Conservation (phyloP, 1,140 invertebrate species). For the Drosophila pruinosa region DNA sequence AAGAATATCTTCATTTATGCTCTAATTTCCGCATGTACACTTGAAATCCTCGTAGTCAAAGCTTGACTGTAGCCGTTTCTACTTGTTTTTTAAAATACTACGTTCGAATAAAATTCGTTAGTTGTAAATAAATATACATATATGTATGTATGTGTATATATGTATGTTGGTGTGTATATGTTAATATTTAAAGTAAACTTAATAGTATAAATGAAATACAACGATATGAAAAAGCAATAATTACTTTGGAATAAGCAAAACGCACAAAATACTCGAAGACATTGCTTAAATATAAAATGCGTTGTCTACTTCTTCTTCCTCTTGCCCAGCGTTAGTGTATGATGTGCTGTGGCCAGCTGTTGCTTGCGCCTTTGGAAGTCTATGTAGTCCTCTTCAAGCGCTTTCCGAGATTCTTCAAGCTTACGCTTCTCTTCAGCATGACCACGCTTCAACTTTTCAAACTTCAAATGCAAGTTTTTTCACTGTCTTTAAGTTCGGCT, state of each 20-base stretch:
- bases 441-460: constrained; percentile 97
- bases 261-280: constrained; percentile 70
- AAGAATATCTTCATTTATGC: too few relatives aligned
- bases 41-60: too few relatives aligned
- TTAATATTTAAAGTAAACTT: constrained; percentile 79
- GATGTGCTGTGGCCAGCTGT: constrained; percentile 89
- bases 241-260: constrained; percentile 78
- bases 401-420: constrained; percentile 94
- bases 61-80: too few relatives aligned
- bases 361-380: constrained; percentile 94
- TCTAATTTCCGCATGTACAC: too few relatives aligned
- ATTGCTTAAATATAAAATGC: constrained; percentile 22
- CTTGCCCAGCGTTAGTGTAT: constrained; percentile 94
- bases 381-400: constrained; percentile 95
- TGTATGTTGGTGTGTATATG: constrained; percentile 61
- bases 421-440: constrained; percentile 97
- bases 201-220: constrained; percentile 78
- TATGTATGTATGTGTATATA: constrained; percentile 58
- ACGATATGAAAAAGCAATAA: constrained; percentile 80
- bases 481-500: constrained; percentile 96
- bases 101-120: constrained; percentile 76
- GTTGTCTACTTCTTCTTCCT: constrained; percentile 89
- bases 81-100: constrained; percentile 76
- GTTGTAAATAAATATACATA: constrained; percentile 67
- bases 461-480: constrained; percentile 96